phyloP scores from a whole-genome alignment of 2,888 invertebrate genomes.

The Drosophila flavopinicola region DNA sequence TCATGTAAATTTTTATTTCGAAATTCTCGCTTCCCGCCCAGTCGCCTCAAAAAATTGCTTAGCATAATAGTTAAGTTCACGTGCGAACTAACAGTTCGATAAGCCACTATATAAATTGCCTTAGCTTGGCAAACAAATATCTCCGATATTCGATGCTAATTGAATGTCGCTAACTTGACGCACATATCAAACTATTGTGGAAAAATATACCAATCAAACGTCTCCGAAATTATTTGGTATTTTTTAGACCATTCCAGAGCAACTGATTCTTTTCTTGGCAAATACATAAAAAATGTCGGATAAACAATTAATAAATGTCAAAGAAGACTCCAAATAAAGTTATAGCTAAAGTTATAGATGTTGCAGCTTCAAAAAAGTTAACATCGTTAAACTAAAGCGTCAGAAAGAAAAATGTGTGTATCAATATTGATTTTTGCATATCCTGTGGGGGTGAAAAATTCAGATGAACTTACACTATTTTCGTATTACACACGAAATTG shows the following conservation, averaged over 20 bases:
- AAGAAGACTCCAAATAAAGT: slow-evolving; percentile 21
- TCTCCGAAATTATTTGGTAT: slow-evolving; percentile 15
- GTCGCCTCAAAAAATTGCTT: too few relatives aligned
- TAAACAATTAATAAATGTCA: slow-evolving; percentile 47
- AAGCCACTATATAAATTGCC: too few relatives aligned
- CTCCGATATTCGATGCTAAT: too few relatives aligned
- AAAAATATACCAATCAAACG: slow-evolving; percentile 7
- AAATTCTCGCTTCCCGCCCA: too few relatives aligned
- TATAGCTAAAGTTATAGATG: not conserved
- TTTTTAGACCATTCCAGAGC: slow-evolving; percentile 29
- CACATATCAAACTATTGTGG: not conserved
- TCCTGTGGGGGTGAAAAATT: slow-evolving; percentile 15
- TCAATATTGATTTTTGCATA: slow-evolving; percentile 39
- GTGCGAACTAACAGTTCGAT: too few relatives aligned
- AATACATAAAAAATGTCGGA: slow-evolving; percentile 54
- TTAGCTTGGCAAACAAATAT: too few relatives aligned
- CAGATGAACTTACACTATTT: not conserved
- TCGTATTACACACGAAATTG: not conserved
- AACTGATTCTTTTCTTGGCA: slow-evolving; percentile 39
- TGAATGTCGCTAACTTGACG: too few relatives aligned
- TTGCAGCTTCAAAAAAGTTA: slow-evolving; percentile 7
- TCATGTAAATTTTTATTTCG: too few relatives aligned
- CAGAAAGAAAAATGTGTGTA: slow-evolving; percentile 23
- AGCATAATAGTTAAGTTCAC: too few relatives aligned
- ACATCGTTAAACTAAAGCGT: not conserved